These are phyloP conservation scores for Diadromus collaris DNA, from an alignment of 2,888 invertebrate genomes.

Conservation along the genomic window DNA sequence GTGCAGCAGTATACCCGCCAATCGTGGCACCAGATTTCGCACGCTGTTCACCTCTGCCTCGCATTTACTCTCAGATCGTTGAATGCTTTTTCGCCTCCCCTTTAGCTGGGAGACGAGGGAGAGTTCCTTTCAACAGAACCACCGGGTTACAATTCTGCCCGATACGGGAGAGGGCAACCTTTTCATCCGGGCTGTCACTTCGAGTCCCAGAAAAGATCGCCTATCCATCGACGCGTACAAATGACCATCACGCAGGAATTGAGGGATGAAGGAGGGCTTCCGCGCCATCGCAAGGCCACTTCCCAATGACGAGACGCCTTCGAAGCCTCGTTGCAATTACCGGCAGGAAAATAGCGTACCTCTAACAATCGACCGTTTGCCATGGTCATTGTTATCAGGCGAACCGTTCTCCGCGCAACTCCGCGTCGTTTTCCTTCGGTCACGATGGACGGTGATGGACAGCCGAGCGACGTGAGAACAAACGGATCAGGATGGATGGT, in stretches of 20 bases:
- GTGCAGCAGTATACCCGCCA: background rate
- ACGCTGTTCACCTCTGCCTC: background rate
- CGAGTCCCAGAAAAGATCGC: conserved; percentile 39
- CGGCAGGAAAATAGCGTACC: background rate
- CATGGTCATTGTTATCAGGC: background rate
- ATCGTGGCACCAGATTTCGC: conserved; percentile 9
- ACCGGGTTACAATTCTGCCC: conserved; percentile 1
- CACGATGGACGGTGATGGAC: background rate
- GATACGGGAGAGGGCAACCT: conserved; percentile 14
- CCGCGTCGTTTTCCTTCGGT: background rate
- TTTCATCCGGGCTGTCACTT: conserved; percentile 47
- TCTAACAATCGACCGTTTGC: background rate
- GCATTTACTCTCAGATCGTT: background rate
- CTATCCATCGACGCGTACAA: conserved; percentile 49
- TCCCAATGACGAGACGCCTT: background rate
- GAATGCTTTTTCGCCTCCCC: conserved; percentile 4
- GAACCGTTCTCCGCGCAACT: background rate
- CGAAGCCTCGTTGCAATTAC: conserved; percentile 1
- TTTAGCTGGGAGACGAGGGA: conserved; percentile 13
- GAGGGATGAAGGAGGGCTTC: conserved; percentile 52
- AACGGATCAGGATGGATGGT: background rate
- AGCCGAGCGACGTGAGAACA: background rate
- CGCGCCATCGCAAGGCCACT: background rate
- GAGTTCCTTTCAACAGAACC: conserved; percentile 13
- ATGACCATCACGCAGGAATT: conserved; percentile 35